Evolutionary conservation across 2,888 invertebrate species (phyloP), one percentile per base, ranked within the genome.

Genomic region (Ashinkailepas kermadecensis): DNA sequence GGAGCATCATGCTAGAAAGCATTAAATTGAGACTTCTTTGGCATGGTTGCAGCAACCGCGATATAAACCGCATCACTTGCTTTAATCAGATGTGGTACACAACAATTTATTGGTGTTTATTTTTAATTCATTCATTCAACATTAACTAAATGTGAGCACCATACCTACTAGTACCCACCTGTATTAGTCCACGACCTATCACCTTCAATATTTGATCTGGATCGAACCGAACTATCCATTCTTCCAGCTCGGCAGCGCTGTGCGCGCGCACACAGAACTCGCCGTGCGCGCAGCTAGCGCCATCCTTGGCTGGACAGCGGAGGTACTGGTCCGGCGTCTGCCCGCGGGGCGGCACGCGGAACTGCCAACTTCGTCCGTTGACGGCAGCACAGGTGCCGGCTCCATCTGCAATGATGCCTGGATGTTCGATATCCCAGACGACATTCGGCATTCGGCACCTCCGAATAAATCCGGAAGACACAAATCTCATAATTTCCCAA

Each of bases 191-290:
- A 7, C 74, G 39, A 6, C 74, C 74, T 0, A 74, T 13, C 54
- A 6, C 8, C 1, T 39, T 11, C 21, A 74, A 54, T 0, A 74
- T 12, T 11, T 54, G 74, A 18, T 54, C 39, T 6, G 74, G 74
- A 54, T 92, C 91, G 86, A 92, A 93, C 82, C 93, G 88, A 84
- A 92, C 91, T 85, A 91, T 91, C 93, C 94, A 93, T 87, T 93
- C 93, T 56, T 90, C 89, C 13, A 93, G 87, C 86, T 94, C 94
- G 80, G 91, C 92, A 54, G 89, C 87, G 2, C 92, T 92, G 86
- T 94, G 94, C 1, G 94, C 94, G 86, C 92, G 92, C 15, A 92
- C 91, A 86, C 94, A 94, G 85, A 92, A 92, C 80, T 90, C 90
- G 25, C 93, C 93, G 85, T 92, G 91, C 80, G 91, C 89, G 86